These are phyloP conservation scores for Keiferia lycopersicella DNA, from an alignment of 2,888 invertebrate genomes.

Conservation along the genomic window DNA sequence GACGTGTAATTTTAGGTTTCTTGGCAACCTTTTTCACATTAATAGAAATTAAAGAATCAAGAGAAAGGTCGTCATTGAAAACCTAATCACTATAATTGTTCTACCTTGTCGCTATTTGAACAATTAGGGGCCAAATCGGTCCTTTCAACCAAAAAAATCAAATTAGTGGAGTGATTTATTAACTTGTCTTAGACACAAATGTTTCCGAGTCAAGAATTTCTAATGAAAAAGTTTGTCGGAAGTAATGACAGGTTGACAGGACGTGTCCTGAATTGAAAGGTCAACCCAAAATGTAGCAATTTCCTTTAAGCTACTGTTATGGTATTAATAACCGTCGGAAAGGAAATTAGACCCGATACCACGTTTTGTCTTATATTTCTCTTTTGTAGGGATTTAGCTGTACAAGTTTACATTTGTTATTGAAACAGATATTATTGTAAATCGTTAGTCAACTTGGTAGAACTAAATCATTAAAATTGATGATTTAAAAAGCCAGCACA, in stretches of 20 bases:
- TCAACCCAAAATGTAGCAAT: too few species aligned
- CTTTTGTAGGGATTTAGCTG: too few species aligned
- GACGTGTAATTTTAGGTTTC: too few species aligned
- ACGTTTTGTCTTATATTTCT: too few species aligned
- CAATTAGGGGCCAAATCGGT: constrained; percentile 20
- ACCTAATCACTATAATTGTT: constrained; percentile 18
- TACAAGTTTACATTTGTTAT: too few species aligned
- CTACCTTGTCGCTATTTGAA: constrained; percentile 27
- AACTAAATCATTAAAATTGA: not conserved
- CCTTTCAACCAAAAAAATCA: constrained; percentile 25
- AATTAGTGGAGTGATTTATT: constrained; percentile 10
- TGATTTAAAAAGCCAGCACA: not conserved
- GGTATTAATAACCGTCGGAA: too few species aligned
- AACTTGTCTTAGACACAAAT: constrained; percentile 7
- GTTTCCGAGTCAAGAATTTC: not conserved
- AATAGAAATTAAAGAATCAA: not conserved
- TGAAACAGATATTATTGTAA: too few species aligned
- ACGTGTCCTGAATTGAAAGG: not conserved
- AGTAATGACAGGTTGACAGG: not conserved
- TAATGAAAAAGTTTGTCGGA: not conserved
- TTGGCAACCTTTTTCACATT: too few species aligned
- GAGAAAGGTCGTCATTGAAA: constrained; percentile 19
- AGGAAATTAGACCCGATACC: too few species aligned
- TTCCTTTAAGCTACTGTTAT: too few species aligned
- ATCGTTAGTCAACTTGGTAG: not conserved